Evolutionary conservation across 2,888 invertebrate species (phyloP), one percentile per base, ranked within the genome.

Genomic region (Hyppa rectilinea): DNA sequence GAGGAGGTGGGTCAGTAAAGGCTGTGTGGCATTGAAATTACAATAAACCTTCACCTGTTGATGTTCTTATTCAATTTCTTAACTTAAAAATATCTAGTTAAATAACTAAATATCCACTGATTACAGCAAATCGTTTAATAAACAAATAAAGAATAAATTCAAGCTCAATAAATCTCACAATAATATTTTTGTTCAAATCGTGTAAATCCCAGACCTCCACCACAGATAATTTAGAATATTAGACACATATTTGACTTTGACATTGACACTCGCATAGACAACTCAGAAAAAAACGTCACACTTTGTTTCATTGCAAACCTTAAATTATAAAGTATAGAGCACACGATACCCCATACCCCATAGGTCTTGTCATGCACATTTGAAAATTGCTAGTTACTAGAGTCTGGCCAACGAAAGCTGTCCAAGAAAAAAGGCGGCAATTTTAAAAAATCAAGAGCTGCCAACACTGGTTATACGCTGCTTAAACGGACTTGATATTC

Each of bases 41-140:
- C 20, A 65, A 55, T 85, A 82, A 69, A 86, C 86, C 84, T 86
- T 88, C 85, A 87, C 87, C 88, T 88, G 85, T 77, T 81, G 81
- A 73, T 62, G 55, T 53, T 77, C 66, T 66, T 59, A 52, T 72
- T 20, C 53, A 64, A 50, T 74, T 58, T 49, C 23, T 52, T 71
- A 34, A 70, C 58, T 62, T 68, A 71, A 64, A 55, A 62, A 23
- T 34, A 43, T 23, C 10, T 31, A 45, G 12, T 34, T 26, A 17
- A 29, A 43, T 31, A 43, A 58, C n/a, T 4, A 29, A 31, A 17
- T 71, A 56, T 49, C 4, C 52, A 40, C 2, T 60, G 20, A 47
- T 58, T 55, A 45, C 7, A 55, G 7, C 1, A 73, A 56, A 38
- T 40, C 0, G 36, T 14, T 34, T 6, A 47, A 26, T 31, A 26